Conservation (phyloP, 37 sponge, comb jelly and placozoan genomes). For the Amphimedon queenslandica region DNA sequence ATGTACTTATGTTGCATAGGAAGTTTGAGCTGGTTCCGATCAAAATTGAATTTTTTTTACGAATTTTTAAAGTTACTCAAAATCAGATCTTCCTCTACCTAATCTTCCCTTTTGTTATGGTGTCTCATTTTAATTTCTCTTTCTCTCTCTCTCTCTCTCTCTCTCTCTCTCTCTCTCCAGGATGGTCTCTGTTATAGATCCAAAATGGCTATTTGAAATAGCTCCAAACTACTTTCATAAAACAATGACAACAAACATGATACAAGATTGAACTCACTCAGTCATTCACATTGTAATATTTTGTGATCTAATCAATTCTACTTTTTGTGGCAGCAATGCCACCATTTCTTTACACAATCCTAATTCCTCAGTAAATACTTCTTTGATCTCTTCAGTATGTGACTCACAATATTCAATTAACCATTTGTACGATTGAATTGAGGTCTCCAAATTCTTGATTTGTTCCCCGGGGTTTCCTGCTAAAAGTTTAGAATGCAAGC, state of each 20-base stretch:
- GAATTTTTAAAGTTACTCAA: too few species aligned
- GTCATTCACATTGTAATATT: too few species aligned
- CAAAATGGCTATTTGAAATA: conserved; percentile 22
- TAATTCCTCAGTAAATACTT: conserved; percentile 40
- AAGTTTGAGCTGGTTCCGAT: too few species aligned
- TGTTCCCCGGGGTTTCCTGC: conserved; percentile 11
- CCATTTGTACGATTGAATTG: conserved; percentile 58
- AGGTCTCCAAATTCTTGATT: conserved; percentile 30
- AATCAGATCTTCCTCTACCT: too few species aligned
- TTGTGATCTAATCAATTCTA: conserved; percentile 31
- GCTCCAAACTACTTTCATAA: conserved; percentile 34
- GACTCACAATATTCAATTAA: conserved; percentile 54
- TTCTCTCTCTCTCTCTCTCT: too few species aligned
- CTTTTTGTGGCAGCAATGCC: conserved; percentile 66
- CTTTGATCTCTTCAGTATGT: conserved; percentile 38
- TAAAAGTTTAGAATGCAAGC: conserved; percentile 54
- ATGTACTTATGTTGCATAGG: too few species aligned
- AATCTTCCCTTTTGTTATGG: too few species aligned
- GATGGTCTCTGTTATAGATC: conserved; percentile 23
- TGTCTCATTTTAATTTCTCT: too few species aligned
- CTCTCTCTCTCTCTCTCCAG: neutral
- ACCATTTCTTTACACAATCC: conserved; percentile 83
- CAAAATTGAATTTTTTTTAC: too few species aligned
- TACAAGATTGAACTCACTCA: too few species aligned
- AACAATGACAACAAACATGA: too few species aligned